Evolutionary conservation across 1,140 invertebrate genomes (phyloP), one percentile per base, ranked within the genome.

Genomic region (Drosophila carrolli): DNA sequence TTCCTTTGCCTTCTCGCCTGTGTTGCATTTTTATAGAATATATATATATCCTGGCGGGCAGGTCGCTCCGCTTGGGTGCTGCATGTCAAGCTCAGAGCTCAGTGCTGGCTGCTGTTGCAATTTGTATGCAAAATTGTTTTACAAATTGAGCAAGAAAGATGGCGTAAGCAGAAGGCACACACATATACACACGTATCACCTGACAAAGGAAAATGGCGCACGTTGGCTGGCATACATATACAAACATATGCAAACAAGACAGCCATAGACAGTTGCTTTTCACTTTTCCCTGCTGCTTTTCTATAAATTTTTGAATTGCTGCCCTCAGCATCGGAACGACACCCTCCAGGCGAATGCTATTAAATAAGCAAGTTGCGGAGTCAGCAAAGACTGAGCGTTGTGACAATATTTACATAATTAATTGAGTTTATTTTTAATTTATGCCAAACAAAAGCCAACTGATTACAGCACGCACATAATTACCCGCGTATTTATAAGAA

Each of bases 61-160:
- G 74, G 72, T 75, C 50, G 71, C 63, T 55, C 37, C 62, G 67
- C 58, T 78, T 57, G 62, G 75, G 75, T 58, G 63, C 41, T 81
- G 75, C 80, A 66, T 79, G 78, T 65, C 81, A 84, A 84, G 81
- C 81, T 78, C 29, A 32, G 29, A 6, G 29, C 23, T 23, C 75
- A 71, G 73, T 63, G 43, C 58, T 63, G 70, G 61, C 57, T 78
- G 84, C 84, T 89, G 84, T 89, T 88, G 84, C 84, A 88, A 88
- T 88, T 88, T 89, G 84, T 89, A 88, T 89, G 84, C 83, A 88
- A 88, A 88, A 88, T 88, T 88, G 83, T 88, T 88, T 88, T 89
- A 89, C 83, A 88, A 88, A 88, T 88, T 88, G 83, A 88, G 83
- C 83, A 86, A 86, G 83, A 86, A 86, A 86, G 76, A 86, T 86